A percentile compares a stretch with the other conserved stretches of the same genome.
Evolutionary conservation across 2,888 invertebrate genomes (phyloP).

Genomic region (Drosophila imparisetae): DNA sequence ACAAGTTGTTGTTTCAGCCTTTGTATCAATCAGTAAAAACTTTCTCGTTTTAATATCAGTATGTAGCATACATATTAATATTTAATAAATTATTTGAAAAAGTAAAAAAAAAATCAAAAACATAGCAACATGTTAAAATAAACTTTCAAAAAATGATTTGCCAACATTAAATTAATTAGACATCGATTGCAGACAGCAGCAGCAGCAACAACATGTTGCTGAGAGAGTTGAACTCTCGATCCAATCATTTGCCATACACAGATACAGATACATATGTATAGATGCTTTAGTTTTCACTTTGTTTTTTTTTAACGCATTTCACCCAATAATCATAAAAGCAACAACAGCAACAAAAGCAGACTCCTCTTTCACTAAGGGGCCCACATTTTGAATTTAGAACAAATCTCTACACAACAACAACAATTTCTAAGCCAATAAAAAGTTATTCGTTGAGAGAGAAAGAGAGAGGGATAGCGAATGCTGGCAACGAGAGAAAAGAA

Average conservation of each 20-base stretch:
- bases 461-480: conserved; percentile 33
- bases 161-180: conserved; percentile 41
- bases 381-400: conserved; percentile 77
- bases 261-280: not conserved
- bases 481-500: conserved; percentile 47
- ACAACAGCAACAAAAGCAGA: conserved; percentile 12
- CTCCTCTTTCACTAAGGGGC: conserved; percentile 63
- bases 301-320: conserved; percentile 52
- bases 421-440: conserved; percentile 76
- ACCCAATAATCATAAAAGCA: conserved; percentile 64
- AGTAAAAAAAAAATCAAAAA: conserved; percentile 1
- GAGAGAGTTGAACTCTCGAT: conserved; percentile 17
- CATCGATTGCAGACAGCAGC: conserved; percentile 21
- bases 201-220: conserved; percentile 48
- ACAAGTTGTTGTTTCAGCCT: conserved; percentile 3
- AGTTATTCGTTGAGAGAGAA: conserved; percentile 47
- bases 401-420: conserved; percentile 62
- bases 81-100: conserved; percentile 33
- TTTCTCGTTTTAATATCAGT: conserved; percentile 46
- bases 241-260: conserved; percentile 1
- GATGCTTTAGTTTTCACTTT: conserved; percentile 65
- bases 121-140: conserved; percentile 5
- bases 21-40: conserved; percentile 12
- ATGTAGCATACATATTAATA: conserved; percentile 20
- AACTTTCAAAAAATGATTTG: conserved; percentile 55